Conservation (phyloP, 2,888 invertebrate species). For the Agriopis marginaria region DNA sequence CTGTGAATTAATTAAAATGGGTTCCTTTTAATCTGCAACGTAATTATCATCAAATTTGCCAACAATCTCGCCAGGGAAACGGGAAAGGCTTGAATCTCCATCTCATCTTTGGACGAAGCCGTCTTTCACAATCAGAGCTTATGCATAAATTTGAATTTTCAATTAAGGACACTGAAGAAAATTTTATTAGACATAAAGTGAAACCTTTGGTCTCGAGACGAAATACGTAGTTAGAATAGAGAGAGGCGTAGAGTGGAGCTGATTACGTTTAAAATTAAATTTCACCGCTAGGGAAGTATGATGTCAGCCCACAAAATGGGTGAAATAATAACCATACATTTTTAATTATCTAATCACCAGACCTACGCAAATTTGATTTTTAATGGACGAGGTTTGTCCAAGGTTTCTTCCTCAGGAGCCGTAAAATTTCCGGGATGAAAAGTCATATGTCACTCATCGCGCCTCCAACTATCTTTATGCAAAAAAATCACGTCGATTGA, state of each 20-base stretch:
- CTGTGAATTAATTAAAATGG: slow-evolving; percentile 64
- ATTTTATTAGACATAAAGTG: slow-evolving; percentile 85
- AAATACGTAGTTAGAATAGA: slow-evolving; percentile 75
- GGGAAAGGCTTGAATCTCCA: slow-evolving; percentile 69
- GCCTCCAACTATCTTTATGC: too few species aligned
- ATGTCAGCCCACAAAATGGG: too few species aligned
- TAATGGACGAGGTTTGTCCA: too few species aligned
- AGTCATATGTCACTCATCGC: too few species aligned
- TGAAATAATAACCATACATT: too few species aligned
- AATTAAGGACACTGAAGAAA: slow-evolving; percentile 85
- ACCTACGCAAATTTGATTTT: too few species aligned
- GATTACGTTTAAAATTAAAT: neutral
- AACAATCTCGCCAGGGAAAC: slow-evolving; percentile 60
- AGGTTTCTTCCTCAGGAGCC: too few species aligned
- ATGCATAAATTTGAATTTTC: slow-evolving; percentile 87
- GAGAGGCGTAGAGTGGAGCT: slow-evolving; percentile 49
- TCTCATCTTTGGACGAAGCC: slow-evolving; percentile 64
- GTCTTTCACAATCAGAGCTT: slow-evolving; percentile 82
- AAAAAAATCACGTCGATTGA: too few species aligned
- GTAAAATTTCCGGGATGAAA: too few species aligned
- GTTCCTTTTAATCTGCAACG: slow-evolving; percentile 66
- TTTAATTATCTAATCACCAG: too few species aligned
- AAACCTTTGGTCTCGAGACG: slow-evolving; percentile 83
- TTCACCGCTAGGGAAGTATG: neutral
- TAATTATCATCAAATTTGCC: slow-evolving; percentile 79